Evolutionary conservation across 2,113 vertebrate species (phyloP).

Genomic region (Pseudopodoces humilis): DNA sequence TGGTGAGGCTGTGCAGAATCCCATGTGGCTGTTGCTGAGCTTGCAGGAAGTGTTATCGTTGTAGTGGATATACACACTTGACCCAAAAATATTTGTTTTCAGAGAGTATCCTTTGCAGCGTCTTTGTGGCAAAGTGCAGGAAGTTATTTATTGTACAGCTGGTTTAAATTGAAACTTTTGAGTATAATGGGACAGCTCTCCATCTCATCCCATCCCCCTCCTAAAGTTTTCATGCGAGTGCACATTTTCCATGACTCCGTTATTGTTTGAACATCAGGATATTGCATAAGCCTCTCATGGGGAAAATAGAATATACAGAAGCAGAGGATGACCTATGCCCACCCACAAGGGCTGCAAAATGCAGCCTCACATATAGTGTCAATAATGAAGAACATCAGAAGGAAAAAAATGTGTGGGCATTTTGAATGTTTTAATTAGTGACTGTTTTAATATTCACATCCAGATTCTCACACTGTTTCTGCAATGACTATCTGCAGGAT

Average conservation of each 20-base stretch:
- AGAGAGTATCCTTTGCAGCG: background rate
- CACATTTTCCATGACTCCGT: constrained; percentile 65
- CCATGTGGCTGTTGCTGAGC: background rate
- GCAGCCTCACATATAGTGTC: background rate
- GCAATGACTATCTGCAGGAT: background rate
- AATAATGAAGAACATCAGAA: background rate
- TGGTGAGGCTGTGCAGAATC: background rate
- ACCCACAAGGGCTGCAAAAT: constrained; percentile 18
- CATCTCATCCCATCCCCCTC: background rate
- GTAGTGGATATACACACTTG: background rate
- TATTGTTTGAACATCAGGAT: constrained; percentile 60
- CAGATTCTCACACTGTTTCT: background rate
- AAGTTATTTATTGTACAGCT: constrained; percentile 56
- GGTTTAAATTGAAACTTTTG: constrained; percentile 59
- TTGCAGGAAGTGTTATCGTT: background rate
- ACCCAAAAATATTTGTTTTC: background rate
- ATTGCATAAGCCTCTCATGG: constrained; percentile 62
- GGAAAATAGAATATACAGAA: constrained; percentile 33
- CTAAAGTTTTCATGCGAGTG: background rate
- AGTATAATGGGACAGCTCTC: constrained; percentile 23
- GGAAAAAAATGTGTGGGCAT: background rate
- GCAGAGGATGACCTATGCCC: constrained; percentile 21
- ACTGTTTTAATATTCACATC: background rate
- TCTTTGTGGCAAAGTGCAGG: constrained; percentile 35
- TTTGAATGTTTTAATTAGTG: constrained; percentile 10